These are phyloP conservation scores for Bombus soroeensis DNA, from an alignment of 1,140 invertebrate genomes.

Conservation along the genomic window DNA sequence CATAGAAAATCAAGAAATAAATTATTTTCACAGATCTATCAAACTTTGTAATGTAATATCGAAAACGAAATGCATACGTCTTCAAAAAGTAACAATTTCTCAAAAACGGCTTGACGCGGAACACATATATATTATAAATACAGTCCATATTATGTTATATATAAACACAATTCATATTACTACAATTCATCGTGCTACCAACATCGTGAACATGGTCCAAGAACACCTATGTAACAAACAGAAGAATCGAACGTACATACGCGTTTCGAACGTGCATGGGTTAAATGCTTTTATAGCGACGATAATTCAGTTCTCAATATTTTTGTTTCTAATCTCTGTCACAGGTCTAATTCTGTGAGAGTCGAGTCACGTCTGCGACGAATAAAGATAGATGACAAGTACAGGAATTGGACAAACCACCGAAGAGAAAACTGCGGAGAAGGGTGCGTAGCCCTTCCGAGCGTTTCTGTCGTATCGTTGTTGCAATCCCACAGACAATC, in stretches of 20 bases:
- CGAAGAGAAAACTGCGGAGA: slow-evolving; percentile 45
- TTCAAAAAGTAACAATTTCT: background rate
- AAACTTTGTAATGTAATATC: background rate
- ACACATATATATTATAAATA: too few relatives aligned
- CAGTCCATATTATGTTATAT: too few relatives aligned
- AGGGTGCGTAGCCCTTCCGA: slow-evolving; percentile 60
- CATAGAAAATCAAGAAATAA: too few relatives aligned
- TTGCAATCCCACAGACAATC: slow-evolving; percentile 75
- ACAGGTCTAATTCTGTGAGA: background rate
- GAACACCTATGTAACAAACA: too few relatives aligned
- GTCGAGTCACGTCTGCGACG: background rate
- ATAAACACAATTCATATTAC: too few relatives aligned
- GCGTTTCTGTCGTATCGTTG: slow-evolving; percentile 65
- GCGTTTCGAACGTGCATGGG: too few relatives aligned
- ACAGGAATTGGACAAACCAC: slow-evolving; percentile 50
- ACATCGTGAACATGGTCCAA: too few relatives aligned
- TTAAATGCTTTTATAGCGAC: too few relatives aligned
- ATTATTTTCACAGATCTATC: background rate
- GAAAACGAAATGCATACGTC: background rate
- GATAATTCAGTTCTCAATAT: background rate
- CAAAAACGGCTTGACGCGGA: background rate
- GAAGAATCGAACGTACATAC: too few relatives aligned
- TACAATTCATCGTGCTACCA: too few relatives aligned
- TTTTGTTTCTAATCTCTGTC: background rate
- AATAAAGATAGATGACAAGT: background rate